A percentile compares a stretch with the other conserved stretches of the same genome.
These are phyloP conservation scores for Alauda arvensis DNA, from an alignment of 2,797 vertebrate species.

Conservation along the genomic window DNA sequence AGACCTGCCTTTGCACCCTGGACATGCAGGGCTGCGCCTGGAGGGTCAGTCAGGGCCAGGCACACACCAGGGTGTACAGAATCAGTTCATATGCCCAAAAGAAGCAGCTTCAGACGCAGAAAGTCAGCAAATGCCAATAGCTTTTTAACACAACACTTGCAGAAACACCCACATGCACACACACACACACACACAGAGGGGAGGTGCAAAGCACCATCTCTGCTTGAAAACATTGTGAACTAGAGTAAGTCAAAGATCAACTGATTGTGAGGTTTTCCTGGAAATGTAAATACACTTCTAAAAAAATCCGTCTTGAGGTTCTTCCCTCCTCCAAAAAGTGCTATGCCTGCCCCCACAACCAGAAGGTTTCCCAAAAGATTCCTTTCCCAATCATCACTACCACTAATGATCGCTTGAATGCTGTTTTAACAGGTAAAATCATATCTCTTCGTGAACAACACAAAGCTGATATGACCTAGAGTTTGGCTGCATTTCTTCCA, in stretches of 20 bases:
- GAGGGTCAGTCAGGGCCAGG: not conserved
- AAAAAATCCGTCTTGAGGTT: not conserved
- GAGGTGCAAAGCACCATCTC: not conserved
- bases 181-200: too few relatives aligned
- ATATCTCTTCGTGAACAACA: not conserved
- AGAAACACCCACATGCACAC: not conserved
- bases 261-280: not conserved
- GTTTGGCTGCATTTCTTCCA: not conserved
- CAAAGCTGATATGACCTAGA: not conserved
- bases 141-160: not conserved
- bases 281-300: not conserved
- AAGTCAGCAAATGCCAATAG: not conserved
- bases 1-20: not conserved
- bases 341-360: not conserved
- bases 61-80: not conserved
- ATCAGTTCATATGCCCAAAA: not conserved
- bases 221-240: not conserved
- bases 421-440: not conserved
- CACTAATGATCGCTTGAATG: not conserved
- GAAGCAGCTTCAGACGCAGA: not conserved
- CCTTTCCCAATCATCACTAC: not conserved
- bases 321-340: not conserved
- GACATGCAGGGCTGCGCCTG: not conserved
- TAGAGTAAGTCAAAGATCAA: not conserved
- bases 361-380: not conserved